Conservation (phyloP, 2,888 invertebrate species). For the Xylota segnis region DNA sequence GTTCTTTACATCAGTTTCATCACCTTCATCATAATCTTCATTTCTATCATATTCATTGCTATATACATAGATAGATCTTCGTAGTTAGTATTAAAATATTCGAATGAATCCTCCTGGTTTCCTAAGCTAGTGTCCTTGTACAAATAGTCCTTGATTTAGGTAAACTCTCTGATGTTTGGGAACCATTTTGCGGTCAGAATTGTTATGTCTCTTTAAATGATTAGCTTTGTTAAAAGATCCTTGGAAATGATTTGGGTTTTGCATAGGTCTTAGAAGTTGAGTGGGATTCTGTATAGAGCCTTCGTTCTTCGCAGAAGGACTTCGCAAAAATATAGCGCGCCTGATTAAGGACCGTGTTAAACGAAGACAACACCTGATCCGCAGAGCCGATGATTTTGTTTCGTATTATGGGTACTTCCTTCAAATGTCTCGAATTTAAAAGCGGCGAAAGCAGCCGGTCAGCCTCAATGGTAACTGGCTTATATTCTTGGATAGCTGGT, state of each 20-base stretch:
- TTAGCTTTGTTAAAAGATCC: no score
- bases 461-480: no score
- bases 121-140: slow-evolving; percentile 4
- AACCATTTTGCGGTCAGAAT: no score
- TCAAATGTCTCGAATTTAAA: background rate
- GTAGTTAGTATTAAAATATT: background rate
- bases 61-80: no score
- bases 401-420: background rate
- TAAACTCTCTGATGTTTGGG: no score
- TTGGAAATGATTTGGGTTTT: background rate
- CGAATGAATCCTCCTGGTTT: background rate
- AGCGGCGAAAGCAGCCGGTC: background rate
- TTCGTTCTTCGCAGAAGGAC: background rate
- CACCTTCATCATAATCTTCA: background rate
- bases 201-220: no score
- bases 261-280: background rate
- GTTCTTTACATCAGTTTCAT: no score
- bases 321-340: slow-evolving; percentile 11
- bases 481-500: no score
- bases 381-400: background rate
- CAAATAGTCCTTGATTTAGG: slow-evolving; percentile 1
- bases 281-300: background rate
- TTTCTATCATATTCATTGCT: background rate
- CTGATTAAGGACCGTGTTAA: background rate
- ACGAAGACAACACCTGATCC: background rate